phyloP scores from a whole-genome alignment of 2,113 vertebrate species.

The Vulpes vulpes region DNA sequence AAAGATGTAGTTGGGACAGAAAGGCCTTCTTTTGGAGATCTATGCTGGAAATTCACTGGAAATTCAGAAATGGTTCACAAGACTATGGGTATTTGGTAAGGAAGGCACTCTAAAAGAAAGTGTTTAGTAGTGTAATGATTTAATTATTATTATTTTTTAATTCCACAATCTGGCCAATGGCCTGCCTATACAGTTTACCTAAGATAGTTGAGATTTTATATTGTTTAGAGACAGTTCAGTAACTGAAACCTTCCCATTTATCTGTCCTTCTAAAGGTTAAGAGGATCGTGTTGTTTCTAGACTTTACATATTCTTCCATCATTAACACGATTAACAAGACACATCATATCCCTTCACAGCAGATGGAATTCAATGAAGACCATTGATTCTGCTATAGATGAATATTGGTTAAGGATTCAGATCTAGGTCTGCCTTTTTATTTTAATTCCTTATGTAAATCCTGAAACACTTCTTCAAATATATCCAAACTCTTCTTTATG shows the following conservation, averaged over 20 bases:
- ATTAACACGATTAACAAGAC: not conserved
- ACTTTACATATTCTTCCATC: conserved; percentile 8
- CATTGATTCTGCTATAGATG: not conserved
- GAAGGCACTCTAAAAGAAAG: not conserved
- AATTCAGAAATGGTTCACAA: not conserved
- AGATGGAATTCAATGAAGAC: not conserved
- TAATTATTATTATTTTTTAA: not conserved
- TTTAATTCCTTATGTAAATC: conserved; percentile 77
- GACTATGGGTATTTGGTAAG: not conserved
- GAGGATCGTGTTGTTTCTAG: not conserved
- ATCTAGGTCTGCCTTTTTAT: conserved; percentile 48
- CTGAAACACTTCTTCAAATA: conserved; percentile 56
- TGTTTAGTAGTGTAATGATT: not conserved
- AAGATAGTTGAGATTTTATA: not conserved
- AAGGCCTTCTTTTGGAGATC: not conserved
- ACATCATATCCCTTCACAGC: not conserved
- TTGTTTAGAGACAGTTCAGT: not conserved
- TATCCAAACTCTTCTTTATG: conserved; percentile 73
- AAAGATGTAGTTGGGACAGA: not conserved
- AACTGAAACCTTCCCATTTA: not conserved
- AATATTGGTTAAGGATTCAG: conserved; percentile 57
- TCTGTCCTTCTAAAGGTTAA: not conserved
- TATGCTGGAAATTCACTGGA: not conserved
- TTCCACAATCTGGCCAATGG: not conserved
- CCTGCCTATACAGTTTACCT: not conserved